Percentiles rank a stretch among this genome's conserved stretches.
Evolutionary conservation across 2,113 vertebrate species (phyloP).

Genomic region (Crotophaga sulcirostris): DNA sequence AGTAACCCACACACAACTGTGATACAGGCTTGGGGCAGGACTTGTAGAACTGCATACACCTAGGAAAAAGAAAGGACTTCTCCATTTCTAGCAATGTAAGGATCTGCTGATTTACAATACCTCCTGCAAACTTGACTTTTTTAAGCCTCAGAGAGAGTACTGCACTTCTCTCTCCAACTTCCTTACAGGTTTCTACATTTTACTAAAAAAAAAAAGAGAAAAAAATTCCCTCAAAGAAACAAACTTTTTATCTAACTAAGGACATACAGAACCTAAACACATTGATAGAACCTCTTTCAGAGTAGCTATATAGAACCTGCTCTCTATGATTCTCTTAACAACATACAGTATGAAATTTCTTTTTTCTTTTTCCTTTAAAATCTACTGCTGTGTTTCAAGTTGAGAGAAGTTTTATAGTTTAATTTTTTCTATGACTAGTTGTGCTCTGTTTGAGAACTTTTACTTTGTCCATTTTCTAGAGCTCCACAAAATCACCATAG

Average conservation of each 20-base stretch:
- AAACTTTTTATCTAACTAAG: neutral
- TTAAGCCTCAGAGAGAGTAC: neutral
- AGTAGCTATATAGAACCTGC: neutral
- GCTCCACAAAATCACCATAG: conserved; percentile 17
- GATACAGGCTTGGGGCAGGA: neutral
- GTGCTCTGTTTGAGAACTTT: neutral
- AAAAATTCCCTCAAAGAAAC: neutral
- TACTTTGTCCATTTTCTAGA: neutral
- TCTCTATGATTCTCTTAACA: neutral
- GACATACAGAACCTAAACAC: neutral
- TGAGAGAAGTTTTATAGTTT: conserved; percentile 14
- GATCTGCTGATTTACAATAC: neutral
- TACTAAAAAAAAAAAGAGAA: neutral
- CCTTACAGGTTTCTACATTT: neutral
- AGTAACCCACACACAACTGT: rapidly evolving
- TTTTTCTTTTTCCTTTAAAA: neutral
- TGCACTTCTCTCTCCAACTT: neutral
- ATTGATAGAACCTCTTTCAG: neutral
- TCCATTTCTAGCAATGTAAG: neutral
- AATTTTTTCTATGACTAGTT: neutral
- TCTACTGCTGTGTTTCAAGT: neutral
- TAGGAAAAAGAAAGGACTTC: neutral
- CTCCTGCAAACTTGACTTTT: neutral
- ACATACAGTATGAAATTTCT: neutral
- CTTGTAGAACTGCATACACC: neutral